Conservation (phyloP, 2,888 invertebrate genomes). For the Epirrhoe alternata region DNA sequence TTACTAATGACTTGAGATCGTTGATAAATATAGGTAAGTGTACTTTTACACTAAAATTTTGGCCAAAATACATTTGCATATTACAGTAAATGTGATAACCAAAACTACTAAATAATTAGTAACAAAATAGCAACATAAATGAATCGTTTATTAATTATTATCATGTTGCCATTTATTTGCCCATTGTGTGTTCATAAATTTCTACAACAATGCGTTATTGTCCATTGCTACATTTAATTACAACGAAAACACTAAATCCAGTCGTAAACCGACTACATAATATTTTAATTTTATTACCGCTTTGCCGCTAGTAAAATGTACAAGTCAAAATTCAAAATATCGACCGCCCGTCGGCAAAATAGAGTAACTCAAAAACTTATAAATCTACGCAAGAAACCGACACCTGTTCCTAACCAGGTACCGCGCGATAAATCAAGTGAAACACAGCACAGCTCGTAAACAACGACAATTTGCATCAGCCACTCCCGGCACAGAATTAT, state of each 20-base stretch:
- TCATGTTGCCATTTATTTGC: neutral
- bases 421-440: slow-evolving; percentile 34
- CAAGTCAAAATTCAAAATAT: slow-evolving; percentile 12
- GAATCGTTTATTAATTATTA: neutral
- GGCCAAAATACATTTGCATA: too few species aligned
- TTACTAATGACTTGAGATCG: too few species aligned
- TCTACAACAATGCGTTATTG: neutral
- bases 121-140: neutral
- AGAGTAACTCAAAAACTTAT: slow-evolving; percentile 23
- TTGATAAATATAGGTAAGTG: too few species aligned
- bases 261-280: slow-evolving; percentile 8
- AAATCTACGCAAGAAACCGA: slow-evolving; percentile 23
- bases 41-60: too few species aligned
- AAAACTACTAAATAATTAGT: neutral
- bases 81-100: neutral
- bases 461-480: slow-evolving; percentile 40
- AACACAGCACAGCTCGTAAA: slow-evolving; percentile 40
- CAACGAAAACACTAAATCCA: slow-evolving; percentile 6
- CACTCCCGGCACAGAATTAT: slow-evolving; percentile 17
- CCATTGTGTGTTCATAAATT: neutral
- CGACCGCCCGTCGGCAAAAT: slow-evolving; percentile 14
- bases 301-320: neutral
- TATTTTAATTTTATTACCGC: slow-evolving; percentile 9
- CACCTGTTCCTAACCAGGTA: slow-evolving; percentile 31
- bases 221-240: neutral